Evolutionary conservation across 2,888 invertebrate species (phyloP).

Genomic region (Eupithecia abbreviata): DNA sequence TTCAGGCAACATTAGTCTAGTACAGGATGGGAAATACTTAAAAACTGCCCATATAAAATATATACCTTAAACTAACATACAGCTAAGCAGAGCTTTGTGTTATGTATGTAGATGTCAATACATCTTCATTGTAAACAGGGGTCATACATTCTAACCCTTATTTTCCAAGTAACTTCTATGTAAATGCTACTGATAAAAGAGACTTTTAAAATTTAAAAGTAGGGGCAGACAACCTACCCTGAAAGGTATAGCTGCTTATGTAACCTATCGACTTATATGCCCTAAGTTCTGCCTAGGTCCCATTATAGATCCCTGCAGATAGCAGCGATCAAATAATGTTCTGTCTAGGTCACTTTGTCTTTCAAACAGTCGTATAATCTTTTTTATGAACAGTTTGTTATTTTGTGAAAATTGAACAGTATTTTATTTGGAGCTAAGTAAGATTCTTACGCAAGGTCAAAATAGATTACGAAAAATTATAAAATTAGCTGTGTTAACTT

Average conservation of each 20-base stretch:
- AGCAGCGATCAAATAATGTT: conserved; percentile 8
- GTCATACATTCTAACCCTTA: neutral
- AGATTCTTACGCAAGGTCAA: neutral
- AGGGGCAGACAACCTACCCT: neutral
- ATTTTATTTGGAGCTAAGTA: neutral
- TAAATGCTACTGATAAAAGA: neutral
- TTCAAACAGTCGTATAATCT: neutral
- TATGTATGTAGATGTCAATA: no score
- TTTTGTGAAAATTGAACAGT: neutral
- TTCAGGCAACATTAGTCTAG: no score
- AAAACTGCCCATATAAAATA: no score
- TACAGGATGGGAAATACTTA: no score
- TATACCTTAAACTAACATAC: no score
- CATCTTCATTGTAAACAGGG: neutral
- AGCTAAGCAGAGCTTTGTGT: no score
- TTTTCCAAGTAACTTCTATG: neutral
- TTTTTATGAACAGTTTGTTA: neutral
- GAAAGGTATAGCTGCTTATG: neutral
- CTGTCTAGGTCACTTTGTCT: conserved; percentile 26
- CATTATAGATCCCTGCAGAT: conserved; percentile 34
- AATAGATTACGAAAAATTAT: neutral
- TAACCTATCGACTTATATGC: conserved; percentile 38
- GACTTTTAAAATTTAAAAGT: neutral
- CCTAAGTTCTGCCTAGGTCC: conserved; percentile 20
- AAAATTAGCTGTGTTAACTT: neutral